A percentile compares a stretch with the other conserved stretches of the same genome.
Evolutionary conservation across 2,797 vertebrate genomes (phyloP).

Genomic region (Sebastes vulpes): DNA sequence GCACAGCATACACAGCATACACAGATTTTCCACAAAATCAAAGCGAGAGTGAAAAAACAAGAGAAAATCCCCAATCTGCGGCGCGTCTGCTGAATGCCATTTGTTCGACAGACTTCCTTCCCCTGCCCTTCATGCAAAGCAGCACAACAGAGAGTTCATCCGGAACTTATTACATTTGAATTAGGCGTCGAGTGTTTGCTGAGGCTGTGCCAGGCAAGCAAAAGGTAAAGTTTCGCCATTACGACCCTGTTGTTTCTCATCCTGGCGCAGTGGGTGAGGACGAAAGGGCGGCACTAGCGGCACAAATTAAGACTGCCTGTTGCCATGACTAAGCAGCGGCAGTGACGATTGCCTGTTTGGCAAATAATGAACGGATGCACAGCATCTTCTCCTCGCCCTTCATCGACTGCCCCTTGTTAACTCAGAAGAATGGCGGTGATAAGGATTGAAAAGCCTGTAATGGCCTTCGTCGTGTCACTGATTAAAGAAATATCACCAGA

Average conservation of each 20-base stretch:
- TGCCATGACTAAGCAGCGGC: constrained; percentile 33
- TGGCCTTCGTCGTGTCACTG: not conserved
- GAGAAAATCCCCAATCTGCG: constrained; percentile 6
- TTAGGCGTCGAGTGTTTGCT: constrained; percentile 20
- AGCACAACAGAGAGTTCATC: constrained; percentile 28
- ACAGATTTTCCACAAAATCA: constrained; percentile 48
- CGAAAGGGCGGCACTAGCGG: not conserved
- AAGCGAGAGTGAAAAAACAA: constrained; percentile 33
- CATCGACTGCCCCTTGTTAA: constrained; percentile 29
- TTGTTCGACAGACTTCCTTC: not conserved
- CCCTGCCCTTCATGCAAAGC: constrained; percentile 40
- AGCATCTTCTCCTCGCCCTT: constrained; percentile 15
- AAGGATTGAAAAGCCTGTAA: constrained; percentile 3
- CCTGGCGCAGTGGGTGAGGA: constrained; percentile 5
- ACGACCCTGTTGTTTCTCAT: constrained; percentile 8
- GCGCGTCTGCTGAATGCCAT: not conserved
- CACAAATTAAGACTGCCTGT: constrained; percentile 24
- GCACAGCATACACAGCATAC: constrained; percentile 12
- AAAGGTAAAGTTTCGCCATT: constrained; percentile 19
- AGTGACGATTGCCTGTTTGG: constrained; percentile 6
- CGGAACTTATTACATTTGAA: constrained; percentile 37
- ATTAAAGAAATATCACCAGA: constrained; percentile 23
- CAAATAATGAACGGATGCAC: constrained; percentile 59
- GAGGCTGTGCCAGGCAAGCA: constrained; percentile 4
- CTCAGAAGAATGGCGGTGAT: constrained; percentile 16